These are phyloP conservation scores for Prionailurus viverrinus DNA, from an alignment of 2,113 vertebrate species.

Conservation along the genomic window DNA sequence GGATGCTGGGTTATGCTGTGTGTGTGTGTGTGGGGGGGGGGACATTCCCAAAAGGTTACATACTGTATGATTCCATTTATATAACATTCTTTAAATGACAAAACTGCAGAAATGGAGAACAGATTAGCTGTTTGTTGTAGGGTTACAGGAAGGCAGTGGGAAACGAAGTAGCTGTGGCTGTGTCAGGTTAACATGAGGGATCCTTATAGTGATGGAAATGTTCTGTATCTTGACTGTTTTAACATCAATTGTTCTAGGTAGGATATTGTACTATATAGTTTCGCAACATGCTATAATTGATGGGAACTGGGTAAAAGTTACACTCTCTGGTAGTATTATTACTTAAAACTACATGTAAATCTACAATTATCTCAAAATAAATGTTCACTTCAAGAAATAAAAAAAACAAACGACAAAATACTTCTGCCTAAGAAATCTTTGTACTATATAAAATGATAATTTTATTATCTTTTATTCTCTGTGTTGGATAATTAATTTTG, in stretches of 20 bases:
- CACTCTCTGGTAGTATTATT: background rate
- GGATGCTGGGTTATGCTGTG: background rate
- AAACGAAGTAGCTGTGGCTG: background rate
- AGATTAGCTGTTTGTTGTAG: background rate
- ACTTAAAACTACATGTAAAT: background rate
- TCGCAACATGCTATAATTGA: background rate
- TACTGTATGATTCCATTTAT: background rate
- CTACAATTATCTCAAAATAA: slow-evolving; percentile 27
- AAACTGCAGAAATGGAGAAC: background rate
- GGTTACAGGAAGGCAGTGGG: background rate
- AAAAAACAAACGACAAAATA: slow-evolving; percentile 27
- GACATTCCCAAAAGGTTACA: background rate
- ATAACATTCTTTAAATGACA: background rate
- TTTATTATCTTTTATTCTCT: slow-evolving; percentile 38
- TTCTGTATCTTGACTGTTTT: background rate
- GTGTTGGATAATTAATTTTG: background rate
- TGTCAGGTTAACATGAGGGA: background rate
- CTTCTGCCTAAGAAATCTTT: slow-evolving; percentile 11
- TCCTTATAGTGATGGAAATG: background rate
- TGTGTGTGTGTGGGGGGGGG: no score
- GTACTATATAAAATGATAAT: background rate
- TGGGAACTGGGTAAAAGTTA: background rate
- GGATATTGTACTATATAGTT: background rate
- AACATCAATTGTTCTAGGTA: background rate
- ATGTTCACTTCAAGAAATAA: slow-evolving; percentile 22